Evolutionary conservation across 2,797 vertebrate species (phyloP), one percentile per base, ranked within the genome.

Genomic region (Buceros bicornis): DNA sequence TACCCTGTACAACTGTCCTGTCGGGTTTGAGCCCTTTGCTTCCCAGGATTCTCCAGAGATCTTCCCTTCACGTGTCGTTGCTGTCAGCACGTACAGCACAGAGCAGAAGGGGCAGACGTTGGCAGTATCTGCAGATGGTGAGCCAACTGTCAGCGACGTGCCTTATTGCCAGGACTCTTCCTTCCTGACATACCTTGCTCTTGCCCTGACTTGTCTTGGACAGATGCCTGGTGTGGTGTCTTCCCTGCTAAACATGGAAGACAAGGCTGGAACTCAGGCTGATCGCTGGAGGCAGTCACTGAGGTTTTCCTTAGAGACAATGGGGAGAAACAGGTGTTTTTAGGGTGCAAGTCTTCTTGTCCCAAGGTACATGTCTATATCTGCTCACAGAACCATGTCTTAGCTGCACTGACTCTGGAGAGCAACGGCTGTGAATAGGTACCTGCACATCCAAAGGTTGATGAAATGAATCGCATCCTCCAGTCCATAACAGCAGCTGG

Each of bases 401-500:
- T 5, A 29, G 15, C 54, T 33, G 12, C 42, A 5, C 5, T 11
- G 54, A 35, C 42, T 35, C 56, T 35, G 35, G 22, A 4, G 42
- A 37, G 21, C 40, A n/a, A 2, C 1, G 2, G 13, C 14, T 20
- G 37, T 19, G 48, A 58, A 5, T 40, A 37, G 15, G 5, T 2
- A 5, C 28, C 43, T 25, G 48, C 13, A 2, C 11, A 7, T 11
- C 37, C 1, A 0, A 5, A 56, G 11, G 35, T 0, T 53, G 29
- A 4, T 33, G 16, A 5, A 24, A 6, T 28, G 4, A 62, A 40
- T 31, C 58, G 76, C 58, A 3, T 37, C 7, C 51, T 13, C n/a
- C 47, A 60, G 13, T 51, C 45, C 50, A 28, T 6, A 47, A 7
- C 0, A 3, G 53, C 53, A 29, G 40, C 53, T 78, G 50, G 15